Percentiles rank a stretch among this genome's conserved stretches.
phyloP scores from a whole-genome alignment of 2,797 vertebrate genomes.

The Hapalemur alaotrensis region DNA sequence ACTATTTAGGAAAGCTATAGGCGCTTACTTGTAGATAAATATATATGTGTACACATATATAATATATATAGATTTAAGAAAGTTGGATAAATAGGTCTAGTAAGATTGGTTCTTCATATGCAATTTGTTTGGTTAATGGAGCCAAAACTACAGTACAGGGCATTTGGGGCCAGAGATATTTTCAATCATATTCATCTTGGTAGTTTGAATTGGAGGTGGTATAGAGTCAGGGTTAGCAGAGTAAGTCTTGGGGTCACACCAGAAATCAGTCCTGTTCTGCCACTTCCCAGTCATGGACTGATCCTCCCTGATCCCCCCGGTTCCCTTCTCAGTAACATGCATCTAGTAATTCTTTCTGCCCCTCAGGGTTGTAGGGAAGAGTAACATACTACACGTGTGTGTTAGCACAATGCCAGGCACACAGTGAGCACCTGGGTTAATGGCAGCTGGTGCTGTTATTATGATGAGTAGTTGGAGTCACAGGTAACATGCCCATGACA shows the following conservation, averaged over 20 bases:
- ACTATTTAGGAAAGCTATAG: not conserved
- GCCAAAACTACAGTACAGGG: not conserved
- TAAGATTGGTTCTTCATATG: not conserved
- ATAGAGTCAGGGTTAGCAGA: not conserved
- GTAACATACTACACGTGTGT: accelerated
- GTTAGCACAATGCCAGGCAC: not conserved
- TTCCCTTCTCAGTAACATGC: not conserved
- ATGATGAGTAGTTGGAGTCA: not conserved
- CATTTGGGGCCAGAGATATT: not conserved
- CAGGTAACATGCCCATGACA: not conserved
- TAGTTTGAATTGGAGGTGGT: no score
- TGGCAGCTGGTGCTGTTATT: not conserved
- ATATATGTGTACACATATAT: not conserved
- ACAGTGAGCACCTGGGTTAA: no score
- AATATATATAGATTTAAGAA: not conserved
- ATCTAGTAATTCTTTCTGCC: not conserved
- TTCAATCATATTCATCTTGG: not conserved
- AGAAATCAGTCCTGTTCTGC: not conserved
- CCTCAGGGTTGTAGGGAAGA: not conserved
- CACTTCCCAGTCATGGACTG: accelerated
- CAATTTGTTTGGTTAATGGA: not conserved
- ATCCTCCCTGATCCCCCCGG: not conserved
- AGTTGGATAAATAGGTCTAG: not conserved
- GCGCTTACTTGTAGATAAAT: not conserved
- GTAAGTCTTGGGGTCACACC: not conserved